Conservation (phyloP, 2,797 vertebrate genomes). For the Lophura swinhoii region DNA sequence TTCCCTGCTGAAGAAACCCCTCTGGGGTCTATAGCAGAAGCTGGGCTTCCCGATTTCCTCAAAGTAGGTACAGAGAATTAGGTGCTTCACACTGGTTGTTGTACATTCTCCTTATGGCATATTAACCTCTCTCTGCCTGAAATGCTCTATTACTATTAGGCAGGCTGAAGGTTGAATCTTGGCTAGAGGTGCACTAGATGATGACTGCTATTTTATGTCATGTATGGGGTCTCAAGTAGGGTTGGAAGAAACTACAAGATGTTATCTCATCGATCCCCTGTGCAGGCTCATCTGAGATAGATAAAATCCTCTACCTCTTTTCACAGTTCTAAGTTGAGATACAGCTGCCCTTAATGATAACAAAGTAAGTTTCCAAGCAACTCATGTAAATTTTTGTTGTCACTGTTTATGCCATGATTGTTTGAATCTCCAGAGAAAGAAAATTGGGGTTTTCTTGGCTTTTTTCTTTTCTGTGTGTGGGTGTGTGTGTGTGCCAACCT, state of each 20-base stretch:
- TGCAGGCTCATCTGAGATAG: neutral
- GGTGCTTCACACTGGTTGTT: neutral
- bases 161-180: neutral
- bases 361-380: neutral
- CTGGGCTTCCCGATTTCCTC: neutral
- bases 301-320: neutral
- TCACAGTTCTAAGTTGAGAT: neutral
- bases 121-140: neutral
- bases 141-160: neutral
- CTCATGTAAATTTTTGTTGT: neutral
- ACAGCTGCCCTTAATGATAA: neutral
- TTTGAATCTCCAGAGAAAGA: neutral
- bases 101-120: neutral
- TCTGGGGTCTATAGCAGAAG: neutral
- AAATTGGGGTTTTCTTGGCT: too few relatives aligned
- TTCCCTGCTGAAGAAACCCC: neutral
- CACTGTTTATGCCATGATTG: neutral
- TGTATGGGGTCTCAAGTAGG: neutral
- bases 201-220: neutral
- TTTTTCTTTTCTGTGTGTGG: too few relatives aligned
- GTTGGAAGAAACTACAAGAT: neutral
- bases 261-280: neutral
- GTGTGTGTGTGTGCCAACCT: neutral
- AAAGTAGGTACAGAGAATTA: neutral
- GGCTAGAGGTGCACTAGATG: neutral